A percentile compares a stretch with the other conserved stretches of the same genome.
Evolutionary conservation across 2,888 invertebrate genomes (phyloP).

Genomic region (Lithophane socia): DNA sequence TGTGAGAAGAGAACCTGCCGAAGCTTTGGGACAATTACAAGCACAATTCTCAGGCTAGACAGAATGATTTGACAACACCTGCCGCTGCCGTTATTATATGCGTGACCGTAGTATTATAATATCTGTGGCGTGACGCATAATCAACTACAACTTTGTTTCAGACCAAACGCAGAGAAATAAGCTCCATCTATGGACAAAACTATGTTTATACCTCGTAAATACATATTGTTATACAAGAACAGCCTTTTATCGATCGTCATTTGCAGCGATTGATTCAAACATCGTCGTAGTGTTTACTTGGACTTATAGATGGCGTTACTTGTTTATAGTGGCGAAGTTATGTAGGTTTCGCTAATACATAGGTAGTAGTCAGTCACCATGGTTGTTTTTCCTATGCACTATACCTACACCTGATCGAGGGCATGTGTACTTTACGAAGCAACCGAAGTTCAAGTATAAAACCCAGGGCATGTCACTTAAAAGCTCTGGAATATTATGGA

Average conservation of each 20-base stretch:
- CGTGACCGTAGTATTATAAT: no score
- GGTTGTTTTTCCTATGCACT: not conserved
- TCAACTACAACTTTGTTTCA: not conserved
- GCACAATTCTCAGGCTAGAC: not conserved
- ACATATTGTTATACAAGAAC: not conserved
- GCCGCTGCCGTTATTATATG: not conserved
- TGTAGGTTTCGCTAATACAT: not conserved
- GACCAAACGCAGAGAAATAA: not conserved
- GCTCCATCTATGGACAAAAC: conserved; percentile 23
- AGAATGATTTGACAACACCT: not conserved
- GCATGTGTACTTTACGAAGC: not conserved
- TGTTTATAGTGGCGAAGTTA: not conserved
- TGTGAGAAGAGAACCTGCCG: not conserved
- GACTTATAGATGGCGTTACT: conserved; percentile 22
- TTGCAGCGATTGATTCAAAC: not conserved
- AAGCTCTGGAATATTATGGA: not conserved
- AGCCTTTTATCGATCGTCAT: not conserved
- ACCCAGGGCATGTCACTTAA: not conserved
- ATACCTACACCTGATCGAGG: not conserved
- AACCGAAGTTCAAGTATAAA: not conserved
- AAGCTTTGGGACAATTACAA: not conserved
- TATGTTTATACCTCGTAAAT: not conserved
- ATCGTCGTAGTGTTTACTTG: not conserved
- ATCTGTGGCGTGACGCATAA: not conserved
- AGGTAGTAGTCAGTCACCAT: not conserved